A percentile compares a stretch with the other conserved stretches of the same genome.
phyloP scores from a whole-genome alignment of 2,888 invertebrate genomes.

The Catocala nupta region DNA sequence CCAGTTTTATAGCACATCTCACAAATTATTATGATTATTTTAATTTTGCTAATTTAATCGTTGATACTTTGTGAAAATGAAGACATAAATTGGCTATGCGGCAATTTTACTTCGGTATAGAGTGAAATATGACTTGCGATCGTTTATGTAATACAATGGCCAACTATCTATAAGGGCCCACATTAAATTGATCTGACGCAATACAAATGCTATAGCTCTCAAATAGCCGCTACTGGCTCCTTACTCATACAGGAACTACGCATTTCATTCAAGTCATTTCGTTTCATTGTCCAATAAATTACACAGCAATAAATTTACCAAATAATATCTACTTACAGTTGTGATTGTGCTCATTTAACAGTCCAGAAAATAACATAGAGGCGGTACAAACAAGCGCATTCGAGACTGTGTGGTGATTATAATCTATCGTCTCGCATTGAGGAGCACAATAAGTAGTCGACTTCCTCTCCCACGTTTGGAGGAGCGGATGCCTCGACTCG shows the following conservation, averaged over 20 bases:
- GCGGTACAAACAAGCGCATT: constrained; percentile 58
- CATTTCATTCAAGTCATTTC: constrained; percentile 14
- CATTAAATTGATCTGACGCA: background rate
- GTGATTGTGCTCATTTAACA: constrained; percentile 47
- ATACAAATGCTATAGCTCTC: background rate
- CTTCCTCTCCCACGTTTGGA: constrained; percentile 86
- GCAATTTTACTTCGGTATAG: background rate
- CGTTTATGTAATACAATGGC: background rate
- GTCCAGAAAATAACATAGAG: constrained; percentile 54
- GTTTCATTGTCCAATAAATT: constrained; percentile 21
- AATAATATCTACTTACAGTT: constrained; percentile 16
- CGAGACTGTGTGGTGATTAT: constrained; percentile 60
- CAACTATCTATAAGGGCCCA: too few relatives aligned
- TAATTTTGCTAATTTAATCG: constrained; percentile 6
- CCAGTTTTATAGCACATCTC: constrained; percentile 59
- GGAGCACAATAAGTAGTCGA: constrained; percentile 84
- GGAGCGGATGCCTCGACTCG: constrained; percentile 78
- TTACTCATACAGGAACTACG: constrained; percentile 12
- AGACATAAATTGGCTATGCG: background rate
- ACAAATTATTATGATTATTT: constrained; percentile 61
- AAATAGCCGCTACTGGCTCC: background rate
- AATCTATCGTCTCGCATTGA: constrained; percentile 83
- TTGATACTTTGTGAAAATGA: constrained; percentile 1
- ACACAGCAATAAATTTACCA: constrained; percentile 17
- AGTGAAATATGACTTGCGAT: background rate